Base-by-base conservation (phyloP, 2,888 invertebrate genomes). In the Mesoligia furuncula region DNA sequence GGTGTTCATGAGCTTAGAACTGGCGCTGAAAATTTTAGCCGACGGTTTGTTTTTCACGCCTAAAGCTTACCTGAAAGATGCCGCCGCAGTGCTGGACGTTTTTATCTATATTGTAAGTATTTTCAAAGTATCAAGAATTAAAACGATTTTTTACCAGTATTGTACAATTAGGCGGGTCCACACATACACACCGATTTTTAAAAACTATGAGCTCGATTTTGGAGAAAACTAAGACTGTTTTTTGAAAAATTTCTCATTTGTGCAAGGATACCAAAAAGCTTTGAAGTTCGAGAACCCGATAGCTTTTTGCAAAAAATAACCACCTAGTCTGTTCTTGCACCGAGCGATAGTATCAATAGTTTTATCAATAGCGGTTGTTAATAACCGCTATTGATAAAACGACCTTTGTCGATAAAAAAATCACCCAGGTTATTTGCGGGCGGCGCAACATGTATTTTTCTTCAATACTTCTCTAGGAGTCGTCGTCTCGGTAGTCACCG, bases 21-120 rank as follows among this genome's bases (percentile, higher is more conserved):
- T 99, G 91, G 98, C 98, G 0, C 95, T 99, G 73, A 99, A 99
- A 97, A 99, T 99, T 81, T 96, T 99, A 75, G 99, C 99, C 0
- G 99, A 99, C 94, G 99, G 99, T 0, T 96, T 99, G 59, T 99
- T 99, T 93, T 99, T 99, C 93, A 99, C 99, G 0, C 99, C 99
- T 0, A 99, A 99, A 95, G 99, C 99, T 0, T 99, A 99, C 88
- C 98, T 99, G 62, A 99, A 99, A 96, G 99, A 99, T 93, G 99
- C 99, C 36, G 99, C 99, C 36, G 99, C 99, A 0, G 98, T 99
- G 24, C 97, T 99, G 88, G 99, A 99, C 93, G 98, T 99, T 17
- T 99, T 99, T 92, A 99, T 99, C 90, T 99, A 99, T 93, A 98
- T 99, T 88, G 99, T 99, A 94, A 97, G 97, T 96, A 79, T 36